These are phyloP conservation scores for Lasioglossum baleicum DNA, from an alignment of 1,140 invertebrate species.

Conservation along the genomic window DNA sequence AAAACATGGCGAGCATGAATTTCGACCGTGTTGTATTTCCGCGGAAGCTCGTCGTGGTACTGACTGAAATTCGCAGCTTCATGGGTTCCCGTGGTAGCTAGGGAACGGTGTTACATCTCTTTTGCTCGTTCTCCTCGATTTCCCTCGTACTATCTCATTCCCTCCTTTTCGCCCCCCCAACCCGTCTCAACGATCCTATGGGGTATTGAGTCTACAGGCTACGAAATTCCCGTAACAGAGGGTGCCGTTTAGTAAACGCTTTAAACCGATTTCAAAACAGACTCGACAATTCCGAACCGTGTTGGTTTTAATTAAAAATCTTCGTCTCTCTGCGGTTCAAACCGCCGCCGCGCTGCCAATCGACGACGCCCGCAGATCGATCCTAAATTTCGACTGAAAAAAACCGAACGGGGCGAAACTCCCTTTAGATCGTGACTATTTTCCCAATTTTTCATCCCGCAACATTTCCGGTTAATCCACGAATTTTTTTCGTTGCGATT, in stretches of 20 bases:
- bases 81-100: conserved; percentile 55
- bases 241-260: conserved; percentile 59
- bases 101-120: conserved; percentile 50
- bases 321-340: background rate
- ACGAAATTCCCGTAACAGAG: conserved; percentile 56
- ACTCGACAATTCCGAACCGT: background rate
- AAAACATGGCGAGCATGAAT: conserved; percentile 27
- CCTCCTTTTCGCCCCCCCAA: conserved; percentile 37
- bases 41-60: conserved; percentile 61
- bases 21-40: conserved; percentile 58
- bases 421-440: too few species aligned
- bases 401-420: background rate
- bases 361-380: background rate
- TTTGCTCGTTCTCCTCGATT: conserved; percentile 33
- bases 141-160: conserved; percentile 42
- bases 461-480: too few species aligned
- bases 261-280: conserved; percentile 50
- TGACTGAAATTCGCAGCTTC: conserved; percentile 61
- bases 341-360: background rate
- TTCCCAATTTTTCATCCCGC: too few species aligned
- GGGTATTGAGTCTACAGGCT: conserved; percentile 52
- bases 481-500: too few species aligned
- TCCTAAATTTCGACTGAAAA: background rate
- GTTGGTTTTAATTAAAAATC: conserved; percentile 11
- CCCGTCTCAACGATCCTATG: conserved; percentile 42